These are phyloP conservation scores for Danaus chrysippus DNA, from an alignment of 2,888 invertebrate genomes.

Conservation along the genomic window DNA sequence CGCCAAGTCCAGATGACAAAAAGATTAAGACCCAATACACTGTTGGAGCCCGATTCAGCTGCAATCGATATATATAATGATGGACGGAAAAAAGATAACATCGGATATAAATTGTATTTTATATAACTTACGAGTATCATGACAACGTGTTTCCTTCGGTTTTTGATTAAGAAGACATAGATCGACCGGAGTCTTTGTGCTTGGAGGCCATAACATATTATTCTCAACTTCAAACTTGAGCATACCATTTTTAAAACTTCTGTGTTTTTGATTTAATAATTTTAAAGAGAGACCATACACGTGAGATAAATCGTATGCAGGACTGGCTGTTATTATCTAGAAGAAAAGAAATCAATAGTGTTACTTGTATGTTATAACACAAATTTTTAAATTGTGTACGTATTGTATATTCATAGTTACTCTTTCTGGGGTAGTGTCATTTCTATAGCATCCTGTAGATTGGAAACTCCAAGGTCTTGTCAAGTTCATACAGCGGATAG, in stretches of 20 bases:
- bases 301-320: conserved; percentile 39
- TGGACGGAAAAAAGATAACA: background rate
- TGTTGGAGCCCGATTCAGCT: conserved; percentile 36
- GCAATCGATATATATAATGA: conserved; percentile 11
- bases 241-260: conserved; percentile 37
- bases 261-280: conserved; percentile 28
- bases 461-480: conserved; percentile 46
- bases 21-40: conserved; percentile 38
- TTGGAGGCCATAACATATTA: conserved; percentile 41
- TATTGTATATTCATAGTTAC: conserved; percentile 29
- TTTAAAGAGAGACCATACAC: conserved; percentile 36
- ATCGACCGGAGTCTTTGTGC: conserved; percentile 23
- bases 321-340: conserved; percentile 41
- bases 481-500: conserved; percentile 44
- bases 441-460: conserved; percentile 38
- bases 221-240: conserved; percentile 39
- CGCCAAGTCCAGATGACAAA: conserved; percentile 45
- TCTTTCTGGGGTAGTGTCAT: conserved; percentile 37
- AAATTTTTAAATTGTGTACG: background rate
- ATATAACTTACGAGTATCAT: conserved; percentile 42
- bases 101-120: background rate
- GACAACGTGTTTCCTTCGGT: conserved; percentile 49
- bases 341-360: conserved; percentile 15
- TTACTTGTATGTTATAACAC: background rate
- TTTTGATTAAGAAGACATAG: conserved; percentile 39